phyloP scores from a whole-genome alignment of 2,113 vertebrate species.

The Pollachius pollachius region DNA sequence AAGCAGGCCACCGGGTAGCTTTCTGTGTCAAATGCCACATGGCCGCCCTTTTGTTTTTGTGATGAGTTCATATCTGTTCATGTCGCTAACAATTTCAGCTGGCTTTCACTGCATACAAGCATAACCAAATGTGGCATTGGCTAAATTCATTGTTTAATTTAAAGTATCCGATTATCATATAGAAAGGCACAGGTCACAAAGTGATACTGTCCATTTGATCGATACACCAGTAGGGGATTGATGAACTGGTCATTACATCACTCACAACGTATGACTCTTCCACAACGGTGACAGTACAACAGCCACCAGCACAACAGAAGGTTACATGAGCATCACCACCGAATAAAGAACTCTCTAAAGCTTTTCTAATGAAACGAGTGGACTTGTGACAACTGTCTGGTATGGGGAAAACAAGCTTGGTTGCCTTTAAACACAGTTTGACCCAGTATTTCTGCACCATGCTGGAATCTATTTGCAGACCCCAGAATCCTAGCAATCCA shows the following conservation, averaged over 20 bases:
- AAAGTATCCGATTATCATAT: background rate
- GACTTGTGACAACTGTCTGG: too few species aligned
- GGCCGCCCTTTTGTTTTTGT: background rate
- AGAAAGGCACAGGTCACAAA: constrained; percentile 1
- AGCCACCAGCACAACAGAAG: background rate
- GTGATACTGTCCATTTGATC: constrained; percentile 30
- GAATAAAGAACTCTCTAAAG: background rate
- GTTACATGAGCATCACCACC: background rate
- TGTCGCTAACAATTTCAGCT: background rate
- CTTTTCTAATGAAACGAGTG: too few species aligned
- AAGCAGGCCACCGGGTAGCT: constrained; percentile 51
- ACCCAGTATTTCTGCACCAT: too few species aligned
- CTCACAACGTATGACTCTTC: constrained; percentile 2
- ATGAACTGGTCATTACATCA: constrained; percentile 25
- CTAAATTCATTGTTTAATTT: background rate
- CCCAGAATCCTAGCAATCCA: too few species aligned
- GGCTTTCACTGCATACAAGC: background rate
- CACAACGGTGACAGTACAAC: background rate
- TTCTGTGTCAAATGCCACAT: constrained; percentile 20
- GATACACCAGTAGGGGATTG: constrained; percentile 28
- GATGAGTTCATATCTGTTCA: background rate
- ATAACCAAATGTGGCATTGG: background rate
- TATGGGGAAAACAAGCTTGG: too few species aligned
- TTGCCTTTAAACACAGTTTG: too few species aligned
- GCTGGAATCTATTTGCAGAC: too few species aligned